Evolutionary conservation across 2,113 vertebrate genomes (phyloP).

Genomic region (Lagopus muta): DNA sequence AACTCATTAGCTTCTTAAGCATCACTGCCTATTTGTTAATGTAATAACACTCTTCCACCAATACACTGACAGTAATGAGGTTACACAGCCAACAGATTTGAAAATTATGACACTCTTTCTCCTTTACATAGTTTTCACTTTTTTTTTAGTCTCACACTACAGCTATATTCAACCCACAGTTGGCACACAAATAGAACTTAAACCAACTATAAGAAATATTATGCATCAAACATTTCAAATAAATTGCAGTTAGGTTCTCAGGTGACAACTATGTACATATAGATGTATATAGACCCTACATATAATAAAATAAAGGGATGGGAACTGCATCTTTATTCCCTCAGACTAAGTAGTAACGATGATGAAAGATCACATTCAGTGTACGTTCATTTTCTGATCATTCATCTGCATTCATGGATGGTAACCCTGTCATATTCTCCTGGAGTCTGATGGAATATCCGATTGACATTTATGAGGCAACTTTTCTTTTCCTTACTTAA

Average conservation of each 20-base stretch:
- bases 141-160: neutral
- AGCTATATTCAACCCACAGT: neutral
- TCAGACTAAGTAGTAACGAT: neutral
- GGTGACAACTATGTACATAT: neutral
- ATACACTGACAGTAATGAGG: neutral
- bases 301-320: neutral
- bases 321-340: neutral
- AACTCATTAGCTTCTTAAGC: neutral
- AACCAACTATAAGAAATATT: neutral
- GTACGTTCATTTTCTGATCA: neutral
- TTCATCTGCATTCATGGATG: neutral
- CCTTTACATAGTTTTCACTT: neutral
- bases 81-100: neutral
- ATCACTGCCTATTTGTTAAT: neutral
- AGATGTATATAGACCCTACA: neutral
- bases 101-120: neutral
- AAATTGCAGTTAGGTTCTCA: neutral
- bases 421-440: neutral
- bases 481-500: conserved; percentile 50
- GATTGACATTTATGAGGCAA: conserved; percentile 50
- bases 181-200: neutral
- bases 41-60: neutral
- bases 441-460: conserved; percentile 9
- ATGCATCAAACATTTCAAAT: neutral
- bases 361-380: neutral